Base-by-base conservation (phyloP, 2,888 invertebrate genomes). In the Acleris emargana region DNA sequence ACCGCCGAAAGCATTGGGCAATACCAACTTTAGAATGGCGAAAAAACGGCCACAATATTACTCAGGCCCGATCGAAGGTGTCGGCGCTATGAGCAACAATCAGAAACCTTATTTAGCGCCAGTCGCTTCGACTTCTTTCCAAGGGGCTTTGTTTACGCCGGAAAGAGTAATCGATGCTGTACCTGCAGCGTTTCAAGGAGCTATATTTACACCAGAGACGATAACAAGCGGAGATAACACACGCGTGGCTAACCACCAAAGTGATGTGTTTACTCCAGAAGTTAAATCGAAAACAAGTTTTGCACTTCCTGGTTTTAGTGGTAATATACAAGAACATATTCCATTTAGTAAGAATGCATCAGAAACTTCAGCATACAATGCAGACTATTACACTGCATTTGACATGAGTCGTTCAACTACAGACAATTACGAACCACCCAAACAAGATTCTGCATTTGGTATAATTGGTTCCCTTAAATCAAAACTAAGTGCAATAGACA, bases 401-500 rank as follows among this genome's bases (percentile, higher is more conserved):
- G 91, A 91, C 75, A 73, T 91, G 52, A 90, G 89, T 62, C 80
- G 89, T 74, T 75, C 79, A 32, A 79, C 81, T 1, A 82, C 82
- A 13, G 86, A 88, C 16, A 69, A 20, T 16, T 86, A 78, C 67
- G 84, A 86, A 68, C 69, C 76, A 47, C 73, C 78, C 0, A 80
- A 77, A 57, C 77, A 81, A 58, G 89, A 89, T 70, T 64, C 80
- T 0, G 84, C 76, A 79, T 89, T 89, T 64, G 91, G 90, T 51
- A 83, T 92, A 16, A 88, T 92, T 58, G 91, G 91, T 22, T 91
- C 91, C 9, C 77, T 92, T n/a, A 92, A 91, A 78, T 91, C 91
- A 42, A 92, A 91, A 70, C 79, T 92, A 0, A 85, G 86, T 68
- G 82, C 87, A 7, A 76, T 93, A 54, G 91, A 91, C 76, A 89